Conservation (phyloP, 2,797 vertebrate genomes). For the Rousettus madagascariensis region DNA sequence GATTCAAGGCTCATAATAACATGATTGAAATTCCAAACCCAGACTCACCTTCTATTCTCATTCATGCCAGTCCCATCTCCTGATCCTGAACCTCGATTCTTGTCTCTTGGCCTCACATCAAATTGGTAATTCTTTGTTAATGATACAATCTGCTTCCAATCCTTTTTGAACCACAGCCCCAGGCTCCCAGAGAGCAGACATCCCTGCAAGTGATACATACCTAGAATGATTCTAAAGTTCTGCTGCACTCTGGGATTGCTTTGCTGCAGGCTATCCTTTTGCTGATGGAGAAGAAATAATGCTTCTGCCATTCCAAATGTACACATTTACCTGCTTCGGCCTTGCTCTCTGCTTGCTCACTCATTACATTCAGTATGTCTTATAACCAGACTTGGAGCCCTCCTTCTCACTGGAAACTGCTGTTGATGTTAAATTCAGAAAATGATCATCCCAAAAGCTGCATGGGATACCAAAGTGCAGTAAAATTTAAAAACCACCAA, state of each 20-base stretch:
- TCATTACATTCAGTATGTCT: not conserved
- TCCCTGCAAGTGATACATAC: not conserved
- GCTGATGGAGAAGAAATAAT: not conserved
- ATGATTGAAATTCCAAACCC: not conserved
- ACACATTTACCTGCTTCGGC: not conserved
- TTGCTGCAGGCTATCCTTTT: not conserved
- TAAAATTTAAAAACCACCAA: slow-evolving; percentile 9
- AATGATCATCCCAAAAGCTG: not conserved
- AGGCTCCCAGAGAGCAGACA: not conserved
- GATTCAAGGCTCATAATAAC: not conserved
- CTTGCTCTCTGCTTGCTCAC: not conserved
- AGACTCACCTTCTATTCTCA: not conserved
- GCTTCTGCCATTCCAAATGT: not conserved
- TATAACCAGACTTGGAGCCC: not conserved
- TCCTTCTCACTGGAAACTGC: not conserved
- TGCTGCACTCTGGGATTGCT: not conserved
- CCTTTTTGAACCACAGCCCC: not conserved
- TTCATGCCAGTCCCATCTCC: slow-evolving; percentile 14
- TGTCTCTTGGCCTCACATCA: not conserved
- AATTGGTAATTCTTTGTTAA: not conserved
- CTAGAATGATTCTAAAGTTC: not conserved
- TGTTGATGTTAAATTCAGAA: not conserved
- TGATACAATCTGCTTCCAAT: not conserved
- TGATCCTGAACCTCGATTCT: not conserved
- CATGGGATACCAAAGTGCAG: not conserved